Evolutionary conservation across 2,797 vertebrate genomes (phyloP).

Genomic region (Fundulus diaphanus): DNA sequence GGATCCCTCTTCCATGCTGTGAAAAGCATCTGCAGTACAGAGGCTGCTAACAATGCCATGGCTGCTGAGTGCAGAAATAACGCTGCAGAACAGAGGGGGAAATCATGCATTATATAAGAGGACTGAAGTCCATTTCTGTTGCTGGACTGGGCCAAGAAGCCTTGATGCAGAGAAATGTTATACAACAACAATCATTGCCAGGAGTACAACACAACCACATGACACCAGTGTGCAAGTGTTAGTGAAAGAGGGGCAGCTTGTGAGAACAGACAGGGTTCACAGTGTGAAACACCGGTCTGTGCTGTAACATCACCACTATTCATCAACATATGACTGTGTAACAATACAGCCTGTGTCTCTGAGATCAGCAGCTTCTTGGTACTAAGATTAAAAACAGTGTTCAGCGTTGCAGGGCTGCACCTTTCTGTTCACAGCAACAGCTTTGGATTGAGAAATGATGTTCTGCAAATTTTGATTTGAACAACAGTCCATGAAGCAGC

Average conservation of each 20-base stretch:
- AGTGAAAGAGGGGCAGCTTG: conserved; percentile 53
- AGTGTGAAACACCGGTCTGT: conserved; percentile 51
- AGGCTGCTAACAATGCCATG: conserved; percentile 20
- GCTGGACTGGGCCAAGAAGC: conserved; percentile 41
- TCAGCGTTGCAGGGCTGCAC: not conserved
- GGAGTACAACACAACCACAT: conserved; percentile 43
- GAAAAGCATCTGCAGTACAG: conserved; percentile 5
- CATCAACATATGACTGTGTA: conserved; percentile 49
- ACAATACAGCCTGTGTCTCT: conserved; percentile 69
- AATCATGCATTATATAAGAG: conserved; percentile 59
- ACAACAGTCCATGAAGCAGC: not conserved
- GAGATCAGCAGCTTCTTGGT: conserved; percentile 59
- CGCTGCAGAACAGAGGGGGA: conserved; percentile 30
- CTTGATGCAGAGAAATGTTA: conserved; percentile 63
- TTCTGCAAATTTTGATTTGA: not conserved
- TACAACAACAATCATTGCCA: conserved; percentile 66
- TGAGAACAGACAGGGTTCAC: conserved; percentile 40
- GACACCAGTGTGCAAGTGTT: conserved; percentile 26
- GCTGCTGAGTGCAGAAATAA: conserved; percentile 26
- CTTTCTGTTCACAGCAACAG: not conserved
- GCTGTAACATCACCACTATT: conserved; percentile 56
- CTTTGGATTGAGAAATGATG: not conserved
- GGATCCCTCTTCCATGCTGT: too few species aligned
- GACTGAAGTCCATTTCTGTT: conserved; percentile 61
- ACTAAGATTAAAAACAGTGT: conserved; percentile 23